Evolutionary conservation across 2,113 vertebrate genomes (phyloP), one percentile per base, ranked within the genome.

Genomic region (Prunella himalayana): DNA sequence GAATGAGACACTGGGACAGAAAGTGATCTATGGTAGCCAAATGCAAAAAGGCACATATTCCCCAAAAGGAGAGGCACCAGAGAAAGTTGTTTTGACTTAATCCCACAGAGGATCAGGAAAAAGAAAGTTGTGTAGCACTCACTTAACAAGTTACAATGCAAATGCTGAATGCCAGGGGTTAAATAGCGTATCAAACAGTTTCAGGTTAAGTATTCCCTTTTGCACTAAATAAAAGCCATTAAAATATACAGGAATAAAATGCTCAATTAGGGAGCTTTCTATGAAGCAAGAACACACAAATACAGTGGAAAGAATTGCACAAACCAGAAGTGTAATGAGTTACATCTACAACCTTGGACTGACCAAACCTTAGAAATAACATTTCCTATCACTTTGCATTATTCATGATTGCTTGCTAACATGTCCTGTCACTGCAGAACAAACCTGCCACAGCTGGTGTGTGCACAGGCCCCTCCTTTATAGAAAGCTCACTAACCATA

Each of bases 31-130:
- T 77, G 96, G 94, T 84, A 96, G 98, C 98, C 97, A 88, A 91
- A 95, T 97, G 97, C 91, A 97, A 94, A 97, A 98, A 98, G 98
- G 97, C 97, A 97, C 97, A 93, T 93, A 95, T 97, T 98, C 97
- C 96, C 97, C 96, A 69, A 93, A 82, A 92, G 93, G 82, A 96
- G 95, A 86, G 97, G 97, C 97, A 98, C 97, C 97, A 98, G 97
- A 96, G 77, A 92, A 97, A 97, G 96, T 95, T 97, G 97, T 95
- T 93, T 90, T 97, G 97, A 96, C 96, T 94, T 89, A 92, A 94
- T 96, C 97, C 97, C 95, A 1, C 57, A 66, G 95, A 86, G 96
- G 96, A 95, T 93, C 93, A 97, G 95, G 94, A 95, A 95, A 95
- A 93, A 96, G 88, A 96, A 96, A 97, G 89, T 94, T 81, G 87